phyloP scores from a whole-genome alignment of 2,888 invertebrate genomes.

The Argyresthia goedartella region DNA sequence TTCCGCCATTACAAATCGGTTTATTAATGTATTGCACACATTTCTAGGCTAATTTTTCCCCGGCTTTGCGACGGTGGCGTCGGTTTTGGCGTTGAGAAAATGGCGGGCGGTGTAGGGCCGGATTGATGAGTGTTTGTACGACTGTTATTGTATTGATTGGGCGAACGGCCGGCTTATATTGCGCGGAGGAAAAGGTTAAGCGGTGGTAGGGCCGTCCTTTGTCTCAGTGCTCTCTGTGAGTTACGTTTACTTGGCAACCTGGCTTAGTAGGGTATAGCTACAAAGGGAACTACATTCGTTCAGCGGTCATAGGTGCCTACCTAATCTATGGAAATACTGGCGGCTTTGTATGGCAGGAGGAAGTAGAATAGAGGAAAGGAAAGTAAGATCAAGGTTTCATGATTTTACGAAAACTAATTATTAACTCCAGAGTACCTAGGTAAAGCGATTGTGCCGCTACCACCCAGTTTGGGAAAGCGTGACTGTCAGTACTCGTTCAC shows the following conservation, averaged over 20 bases:
- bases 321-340: too few species aligned
- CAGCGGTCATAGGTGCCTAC: too few species aligned
- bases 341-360: neutral
- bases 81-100: conserved; percentile 18
- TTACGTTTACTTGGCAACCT: neutral
- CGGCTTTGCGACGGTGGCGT: conserved; percentile 48
- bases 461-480: too few species aligned
- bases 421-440: too few species aligned
- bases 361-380: neutral
- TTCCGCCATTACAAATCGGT: conserved; percentile 38
- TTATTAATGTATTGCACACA: conserved; percentile 60
- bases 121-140: conserved; percentile 4
- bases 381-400: too few species aligned
- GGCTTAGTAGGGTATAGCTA: neutral
- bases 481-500: too few species aligned
- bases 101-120: conserved; percentile 13
- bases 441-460: too few species aligned
- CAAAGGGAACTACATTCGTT: too few species aligned
- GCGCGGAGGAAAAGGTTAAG: neutral
- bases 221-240: neutral
- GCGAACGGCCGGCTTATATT: conserved; percentile 5
- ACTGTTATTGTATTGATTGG: conserved; percentile 52
- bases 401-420: too few species aligned
- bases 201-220: neutral
- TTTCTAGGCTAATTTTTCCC: conserved; percentile 64